Percentiles rank a stretch among this genome's conserved stretches.
phyloP scores from a whole-genome alignment of 2,797 vertebrate genomes.

The Tolypeutes matacus region DNA sequence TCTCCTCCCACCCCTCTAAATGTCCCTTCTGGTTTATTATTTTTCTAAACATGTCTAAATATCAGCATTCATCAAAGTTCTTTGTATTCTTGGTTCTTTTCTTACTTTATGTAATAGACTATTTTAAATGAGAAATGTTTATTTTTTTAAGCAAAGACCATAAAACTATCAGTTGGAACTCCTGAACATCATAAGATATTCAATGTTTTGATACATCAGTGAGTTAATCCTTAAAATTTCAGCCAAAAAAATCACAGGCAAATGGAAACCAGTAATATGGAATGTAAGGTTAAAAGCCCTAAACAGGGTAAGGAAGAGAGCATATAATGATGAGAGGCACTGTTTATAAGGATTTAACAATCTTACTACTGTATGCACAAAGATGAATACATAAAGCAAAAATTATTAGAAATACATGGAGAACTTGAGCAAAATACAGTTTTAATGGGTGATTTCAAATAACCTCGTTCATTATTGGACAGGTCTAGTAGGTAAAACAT shows the following conservation, averaged over 20 bases:
- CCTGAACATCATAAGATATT: constrained; percentile 4
- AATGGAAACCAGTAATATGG: constrained; percentile 44
- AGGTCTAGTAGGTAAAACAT: constrained; percentile 9
- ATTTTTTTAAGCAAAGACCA: constrained; percentile 63
- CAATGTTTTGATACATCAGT: not conserved
- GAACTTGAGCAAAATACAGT: constrained; percentile 3
- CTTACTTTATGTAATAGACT: constrained; percentile 18
- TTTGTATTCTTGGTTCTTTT: constrained; percentile 48
- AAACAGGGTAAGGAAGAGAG: not conserved
- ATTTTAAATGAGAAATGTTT: constrained; percentile 22
- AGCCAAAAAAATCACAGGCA: not conserved
- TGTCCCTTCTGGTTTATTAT: not conserved
- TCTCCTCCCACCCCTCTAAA: not conserved
- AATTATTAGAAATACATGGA: constrained; percentile 42
- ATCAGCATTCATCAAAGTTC: constrained; percentile 12
- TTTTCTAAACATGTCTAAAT: not conserved
- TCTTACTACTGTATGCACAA: not conserved
- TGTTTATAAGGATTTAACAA: not conserved
- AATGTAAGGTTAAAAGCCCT: constrained; percentile 27
- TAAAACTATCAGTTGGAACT: constrained; percentile 43
- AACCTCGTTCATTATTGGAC: constrained; percentile 13
- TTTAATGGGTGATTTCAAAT: not conserved
- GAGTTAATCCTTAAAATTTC: constrained; percentile 11
- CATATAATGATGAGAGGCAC: constrained; percentile 22
- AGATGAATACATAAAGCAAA: constrained; percentile 46